Evolutionary conservation across 2,797 vertebrate genomes (phyloP), one percentile per base, ranked within the genome.

Genomic region (Cetoscarus ocellatus): DNA sequence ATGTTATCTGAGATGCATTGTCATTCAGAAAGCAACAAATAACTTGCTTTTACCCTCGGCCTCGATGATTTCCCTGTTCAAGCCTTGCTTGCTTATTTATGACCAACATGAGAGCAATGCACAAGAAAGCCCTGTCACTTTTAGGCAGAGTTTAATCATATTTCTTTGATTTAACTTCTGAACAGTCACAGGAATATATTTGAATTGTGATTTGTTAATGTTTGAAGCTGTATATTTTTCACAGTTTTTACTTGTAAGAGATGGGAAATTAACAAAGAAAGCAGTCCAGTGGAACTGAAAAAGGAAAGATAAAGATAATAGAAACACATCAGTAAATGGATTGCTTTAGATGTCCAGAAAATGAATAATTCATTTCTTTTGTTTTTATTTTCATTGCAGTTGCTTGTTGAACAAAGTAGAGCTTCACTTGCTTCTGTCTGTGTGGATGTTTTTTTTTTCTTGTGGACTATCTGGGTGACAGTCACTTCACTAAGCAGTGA

Each of bases 111-210:
- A 75, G 50, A 74, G 67, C 60, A 81, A 65, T 83, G 65, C 42
- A 73, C 60, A 66, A 76, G 42, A 84, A 86, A 88, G 66, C 58
- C 67, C 48, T 70, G 72, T 76, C 81, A 82, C 79, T 72, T 72
- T 79, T 73, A 50, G 69, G 48, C 64, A 75, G 83, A 77, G 61
- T 77, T 85, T 77, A 80, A 86, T 88, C 73, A 84, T 61, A 86
- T 70, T 75, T 84, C 74, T 62, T 79, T 82, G 83, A 83, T 84
- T 84, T 77, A 80, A 84, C 61, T 65, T 67, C 18, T 40, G 62
- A 81, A 66, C 70, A 77, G 82, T 76, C 59, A 57, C 36, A 61
- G 44, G 76, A 77, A 82, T 86, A 65, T 72, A 70, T 81, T 76
- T 81, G 67, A 74, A 86, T 80, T 35, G 51, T 40, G 64, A 62